phyloP scores from a whole-genome alignment of 2,888 invertebrate species.

The Eutolmus rufibarbis region DNA sequence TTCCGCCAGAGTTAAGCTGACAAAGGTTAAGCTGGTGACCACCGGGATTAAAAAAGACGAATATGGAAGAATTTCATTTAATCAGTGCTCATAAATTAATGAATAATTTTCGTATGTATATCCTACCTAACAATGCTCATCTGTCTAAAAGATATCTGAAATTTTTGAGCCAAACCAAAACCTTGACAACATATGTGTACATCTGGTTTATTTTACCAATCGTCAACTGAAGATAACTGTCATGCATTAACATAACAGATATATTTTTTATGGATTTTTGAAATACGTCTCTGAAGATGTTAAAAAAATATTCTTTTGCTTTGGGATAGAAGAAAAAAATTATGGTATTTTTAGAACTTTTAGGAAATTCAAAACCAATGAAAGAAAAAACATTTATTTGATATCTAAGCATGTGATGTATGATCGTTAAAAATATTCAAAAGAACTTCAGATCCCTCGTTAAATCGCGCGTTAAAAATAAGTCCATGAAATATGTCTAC shows the following conservation, averaged over 20 bases:
- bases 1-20: neutral
- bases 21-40: neutral
- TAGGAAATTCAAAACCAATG: neutral
- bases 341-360: neutral
- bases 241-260: neutral
- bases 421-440: neutral
- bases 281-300: too few species aligned
- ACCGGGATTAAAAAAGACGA: neutral
- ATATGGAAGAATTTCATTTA: neutral
- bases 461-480: neutral
- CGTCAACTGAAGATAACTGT: neutral
- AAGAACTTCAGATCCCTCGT: neutral
- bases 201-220: too few species aligned
- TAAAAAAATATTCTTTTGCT: neutral
- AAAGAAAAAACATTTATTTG: neutral
- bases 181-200: neutral
- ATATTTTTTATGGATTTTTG: neutral
- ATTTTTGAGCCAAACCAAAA: too few species aligned
- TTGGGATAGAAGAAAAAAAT: neutral
- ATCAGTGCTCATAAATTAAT: neutral
- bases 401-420: neutral
- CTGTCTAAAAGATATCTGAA: too few species aligned
- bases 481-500: neutral
- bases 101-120: too few species aligned
- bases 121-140: too few species aligned